Percentiles rank a stretch among this genome's conserved stretches.
Evolutionary conservation across 2,888 invertebrate genomes (phyloP).

Genomic region (Aphelenchoides bicaudatus): DNA sequence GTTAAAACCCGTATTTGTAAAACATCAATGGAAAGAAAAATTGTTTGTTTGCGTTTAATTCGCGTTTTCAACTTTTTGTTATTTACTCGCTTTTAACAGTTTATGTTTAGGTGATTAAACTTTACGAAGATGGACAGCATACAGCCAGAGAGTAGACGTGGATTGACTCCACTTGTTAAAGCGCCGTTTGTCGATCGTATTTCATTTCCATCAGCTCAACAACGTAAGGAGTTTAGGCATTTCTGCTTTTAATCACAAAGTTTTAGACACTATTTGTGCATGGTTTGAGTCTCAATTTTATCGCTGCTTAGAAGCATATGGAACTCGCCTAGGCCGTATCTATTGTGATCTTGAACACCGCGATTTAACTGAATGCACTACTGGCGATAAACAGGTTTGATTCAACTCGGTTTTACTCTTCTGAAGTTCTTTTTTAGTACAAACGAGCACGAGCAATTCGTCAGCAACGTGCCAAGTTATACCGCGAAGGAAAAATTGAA

Average conservation of each 20-base stretch:
- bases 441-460: conserved; percentile 43
- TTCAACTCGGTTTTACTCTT: conserved; percentile 15
- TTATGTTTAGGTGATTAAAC: too few relatives aligned
- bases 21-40: not conserved
- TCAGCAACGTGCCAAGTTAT: conserved; percentile 50
- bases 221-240: conserved; percentile 18
- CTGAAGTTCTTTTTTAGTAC: conserved; percentile 18
- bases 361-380: conserved; percentile 55
- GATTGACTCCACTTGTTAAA: not conserved
- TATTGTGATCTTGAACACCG: conserved; percentile 59
- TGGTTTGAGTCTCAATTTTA: conserved; percentile 58
- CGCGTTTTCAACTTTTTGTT: not conserved
- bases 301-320: conserved; percentile 58
- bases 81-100: not conserved
- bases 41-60: not conserved
- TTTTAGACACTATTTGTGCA: conserved; percentile 49
- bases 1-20: too few relatives aligned
- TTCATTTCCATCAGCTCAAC: conserved; percentile 10
- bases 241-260: too few relatives aligned
- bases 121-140: conserved; percentile 6
- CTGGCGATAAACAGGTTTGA: conserved; percentile 47
- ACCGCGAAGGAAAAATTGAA: conserved; percentile 49
- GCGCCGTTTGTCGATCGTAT: conserved; percentile 7
- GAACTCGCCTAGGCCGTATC: conserved; percentile 53
- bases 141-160: not conserved